These are phyloP conservation scores for Scaptomyza cyrtandrae DNA, from an alignment of 2,888 invertebrate species.

Conservation along the genomic window DNA sequence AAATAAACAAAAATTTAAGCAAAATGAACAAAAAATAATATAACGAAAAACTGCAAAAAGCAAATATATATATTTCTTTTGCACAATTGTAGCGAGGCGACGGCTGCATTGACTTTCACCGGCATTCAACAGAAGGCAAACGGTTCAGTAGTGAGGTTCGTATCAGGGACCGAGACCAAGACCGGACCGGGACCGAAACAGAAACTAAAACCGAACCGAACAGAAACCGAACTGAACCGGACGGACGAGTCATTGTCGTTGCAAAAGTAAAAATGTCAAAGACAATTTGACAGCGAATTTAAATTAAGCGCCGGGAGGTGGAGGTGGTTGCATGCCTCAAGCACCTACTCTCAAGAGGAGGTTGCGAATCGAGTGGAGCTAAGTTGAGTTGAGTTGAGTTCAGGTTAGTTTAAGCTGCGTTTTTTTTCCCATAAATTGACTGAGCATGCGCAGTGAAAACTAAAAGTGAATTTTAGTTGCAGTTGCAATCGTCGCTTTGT, in stretches of 20 bases:
- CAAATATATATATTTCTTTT: conserved; percentile 70
- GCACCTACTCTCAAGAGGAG: conserved; percentile 13
- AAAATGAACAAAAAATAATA: conserved; percentile 34
- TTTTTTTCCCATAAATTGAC: conserved; percentile 70
- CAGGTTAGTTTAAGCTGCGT: conserved; percentile 28
- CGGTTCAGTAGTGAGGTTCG: conserved; percentile 21
- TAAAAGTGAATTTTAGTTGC: conserved; percentile 69
- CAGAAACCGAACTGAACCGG: conserved; percentile 1
- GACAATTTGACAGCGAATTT: conserved; percentile 70
- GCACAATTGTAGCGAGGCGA: conserved; percentile 76
- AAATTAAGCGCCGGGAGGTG: conserved; percentile 40
- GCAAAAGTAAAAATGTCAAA: conserved; percentile 69
- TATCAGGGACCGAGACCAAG: conserved; percentile 29
- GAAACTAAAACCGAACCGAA: neutral
- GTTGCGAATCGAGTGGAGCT: neutral
- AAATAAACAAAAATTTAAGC: conserved; percentile 16
- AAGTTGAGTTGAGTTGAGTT: conserved; percentile 14
- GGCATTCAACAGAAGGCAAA: conserved; percentile 62
- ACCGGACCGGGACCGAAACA: conserved; percentile 1
- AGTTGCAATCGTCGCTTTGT: conserved; percentile 45
- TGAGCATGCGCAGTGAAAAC: conserved; percentile 71
- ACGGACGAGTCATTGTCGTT: conserved; percentile 41
- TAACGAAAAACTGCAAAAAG: conserved; percentile 67
- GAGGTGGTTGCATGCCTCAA: neutral
- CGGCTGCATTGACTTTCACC: conserved; percentile 71